Evolutionary conservation across 2,113 vertebrate genomes (phyloP), one percentile per base, ranked within the genome.

Genomic region (Nyctereutes procyonoides): DNA sequence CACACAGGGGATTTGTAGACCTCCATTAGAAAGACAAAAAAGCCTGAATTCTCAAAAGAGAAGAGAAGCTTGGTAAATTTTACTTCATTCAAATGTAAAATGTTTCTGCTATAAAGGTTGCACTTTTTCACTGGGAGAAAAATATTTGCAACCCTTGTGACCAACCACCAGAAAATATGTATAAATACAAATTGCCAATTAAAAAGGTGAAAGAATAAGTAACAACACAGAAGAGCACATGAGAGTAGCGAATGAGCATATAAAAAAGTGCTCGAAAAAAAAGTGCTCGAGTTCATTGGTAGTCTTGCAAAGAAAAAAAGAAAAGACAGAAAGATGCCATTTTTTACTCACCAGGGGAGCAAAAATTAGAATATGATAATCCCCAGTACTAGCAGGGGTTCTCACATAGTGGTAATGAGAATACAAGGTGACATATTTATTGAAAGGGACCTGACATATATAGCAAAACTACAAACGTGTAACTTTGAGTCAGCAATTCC

Each of bases 11-110:
- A 51, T 1, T 1, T 58, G 3, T 35, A 67, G 87, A 58, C 16
- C 71, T 69, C 69, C 32, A 19, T 26, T 19, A 62, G 14, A 53
- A 77, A 81, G 63, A 73, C 13, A n/a, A 20, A 35, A 87, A 92
- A 87, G 5, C 4, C 63, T 28, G 32, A 73, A 87, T 87, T 73
- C 26, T 19, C 24, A 43, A 80, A 91, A 87, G 3, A 55, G 20
- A 95, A 83, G 19, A 55, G 26, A 95, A 83, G 19, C 55, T 35
- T 32, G 19, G 13, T n/a, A 83, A 55, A 89, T 74, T 55, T 69
- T 14, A 95, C 77, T 83, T 62, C 81, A 60, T 53, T 79, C 53
- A 92, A 87, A 88, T 87, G 28, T 48, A 83, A 89, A 93, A 62
- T n/a, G 7, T 53, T 35, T 96, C 60, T 51, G 67, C 84, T 10